Percentiles rank a stretch among this genome's conserved stretches.
These are phyloP conservation scores for Drosophila fulvimacula DNA, from an alignment of 2,888 invertebrate genomes.

Conservation along the genomic window DNA sequence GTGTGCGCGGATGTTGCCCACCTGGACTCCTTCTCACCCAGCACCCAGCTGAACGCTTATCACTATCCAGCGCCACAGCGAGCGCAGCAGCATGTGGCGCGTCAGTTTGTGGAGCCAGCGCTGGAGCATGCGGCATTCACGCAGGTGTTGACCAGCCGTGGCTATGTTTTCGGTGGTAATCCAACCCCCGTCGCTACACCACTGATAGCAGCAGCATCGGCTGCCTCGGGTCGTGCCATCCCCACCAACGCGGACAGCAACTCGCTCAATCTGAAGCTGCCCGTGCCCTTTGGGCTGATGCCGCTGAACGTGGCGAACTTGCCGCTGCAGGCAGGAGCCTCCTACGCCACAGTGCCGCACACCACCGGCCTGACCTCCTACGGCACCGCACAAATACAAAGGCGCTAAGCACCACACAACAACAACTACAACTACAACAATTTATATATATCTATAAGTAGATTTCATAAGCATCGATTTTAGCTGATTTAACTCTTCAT, in stretches of 20 bases:
- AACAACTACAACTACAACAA: background rate
- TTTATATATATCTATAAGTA: constrained; percentile 3
- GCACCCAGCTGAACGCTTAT: constrained; percentile 66
- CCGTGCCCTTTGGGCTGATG: constrained; percentile 76
- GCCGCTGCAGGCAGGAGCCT: constrained; percentile 79
- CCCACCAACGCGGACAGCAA: constrained; percentile 52
- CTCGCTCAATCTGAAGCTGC: constrained; percentile 78
- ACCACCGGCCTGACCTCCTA: constrained; percentile 79
- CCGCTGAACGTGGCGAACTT: constrained; percentile 78
- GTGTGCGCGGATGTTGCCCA: constrained; percentile 62
- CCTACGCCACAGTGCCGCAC: constrained; percentile 73
- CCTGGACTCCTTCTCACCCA: constrained; percentile 54
- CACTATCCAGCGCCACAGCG: constrained; percentile 74
- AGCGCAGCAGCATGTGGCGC: constrained; percentile 46
- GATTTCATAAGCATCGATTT: constrained; percentile 32
- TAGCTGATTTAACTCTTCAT: constrained; percentile 30
- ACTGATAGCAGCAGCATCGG: background rate
- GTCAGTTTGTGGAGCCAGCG: constrained; percentile 70
- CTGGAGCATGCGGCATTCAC: constrained; percentile 81
- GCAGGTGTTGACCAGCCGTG: constrained; percentile 76
- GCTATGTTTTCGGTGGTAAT: constrained; percentile 66
- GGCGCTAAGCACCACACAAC: constrained; percentile 49
- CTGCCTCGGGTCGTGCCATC: constrained; percentile 47
- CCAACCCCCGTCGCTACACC: constrained; percentile 31
- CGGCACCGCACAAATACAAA: constrained; percentile 78